Base-by-base conservation (phyloP, 2,797 vertebrate genomes). In the Eulemur rubriventer region DNA sequence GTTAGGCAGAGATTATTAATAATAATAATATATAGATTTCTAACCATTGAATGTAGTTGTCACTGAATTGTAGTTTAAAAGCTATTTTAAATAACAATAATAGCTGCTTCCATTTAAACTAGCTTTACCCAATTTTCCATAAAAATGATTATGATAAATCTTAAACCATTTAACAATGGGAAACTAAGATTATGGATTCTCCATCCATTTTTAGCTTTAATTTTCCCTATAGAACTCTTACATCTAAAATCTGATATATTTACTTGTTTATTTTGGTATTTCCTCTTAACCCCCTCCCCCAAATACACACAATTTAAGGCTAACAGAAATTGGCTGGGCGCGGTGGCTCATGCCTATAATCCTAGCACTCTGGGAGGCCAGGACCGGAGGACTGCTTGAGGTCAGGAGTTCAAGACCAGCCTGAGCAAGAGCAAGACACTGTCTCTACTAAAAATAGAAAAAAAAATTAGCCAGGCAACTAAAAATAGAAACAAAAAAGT, bases 241-340 rank as follows among this genome's bases (percentile, higher is more conserved):
- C 13, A 80, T 94, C 35, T 92, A 92, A 72, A 35, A 79, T 95
- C 43, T 89, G 89, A 65, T 28, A 82, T 69, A 43, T 65, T 48
- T 46, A 70, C 4, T 63, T 88, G 20, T 41, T 83, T 46, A 70
- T 3, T 80, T 80, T 35, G 24, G 13, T 86, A 67, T 41, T 48
- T 4, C 7, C 5, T 69, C 46, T 43, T 69, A 75, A 13, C 55
- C 6, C 4, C 14, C 46, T 43, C 33, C 4, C 13, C 24, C 73
- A 59, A n/a, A 65, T 18, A 5, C 7, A 52, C 0, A 35, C 5
- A 82, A 20, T 41, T 50, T 12, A 70, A 84, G 7, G 38, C 38
- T 55, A 76, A 85, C 18, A 50, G 52, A 89, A 50, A 50, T 17
- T 50, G 48, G 16, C 48, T 5, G 6, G 48, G 48, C 16, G 1